phyloP scores from a whole-genome alignment of 1,140 invertebrate genomes.

The Aphaenogaster rudis region DNA sequence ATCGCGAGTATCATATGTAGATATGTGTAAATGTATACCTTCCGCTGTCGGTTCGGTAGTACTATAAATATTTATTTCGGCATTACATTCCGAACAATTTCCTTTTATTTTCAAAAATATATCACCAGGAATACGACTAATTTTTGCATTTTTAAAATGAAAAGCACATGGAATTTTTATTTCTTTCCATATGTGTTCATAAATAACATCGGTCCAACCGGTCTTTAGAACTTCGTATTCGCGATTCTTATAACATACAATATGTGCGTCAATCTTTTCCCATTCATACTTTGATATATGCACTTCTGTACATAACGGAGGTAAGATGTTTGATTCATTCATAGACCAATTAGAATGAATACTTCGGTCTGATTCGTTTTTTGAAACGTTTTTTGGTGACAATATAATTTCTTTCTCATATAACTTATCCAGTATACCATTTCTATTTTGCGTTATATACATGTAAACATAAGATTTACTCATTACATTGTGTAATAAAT shows the following conservation, averaged over 20 bases:
- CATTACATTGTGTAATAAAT: too few species aligned
- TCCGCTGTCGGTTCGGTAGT: neutral
- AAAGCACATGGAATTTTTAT: conserved; percentile 15
- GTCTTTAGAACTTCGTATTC: neutral
- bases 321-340: too few species aligned
- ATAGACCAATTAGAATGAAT: too few species aligned
- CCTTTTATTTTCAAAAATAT: neutral
- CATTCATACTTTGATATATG: neutral
- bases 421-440: too few species aligned
- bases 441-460: too few species aligned
- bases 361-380: too few species aligned
- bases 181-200: neutral
- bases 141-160: neutral
- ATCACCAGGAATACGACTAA: neutral
- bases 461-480: too few species aligned
- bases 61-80: neutral
- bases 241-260: neutral
- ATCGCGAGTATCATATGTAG: neutral
- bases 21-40: neutral
- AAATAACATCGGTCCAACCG: neutral
- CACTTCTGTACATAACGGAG: too few species aligned
- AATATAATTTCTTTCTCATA: too few species aligned
- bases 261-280: neutral
- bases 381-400: too few species aligned
- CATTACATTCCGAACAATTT: neutral